These are phyloP conservation scores for Tetraodon nigroviridis DNA, from an alignment of 2,113 vertebrate species.

Conservation along the genomic window DNA sequence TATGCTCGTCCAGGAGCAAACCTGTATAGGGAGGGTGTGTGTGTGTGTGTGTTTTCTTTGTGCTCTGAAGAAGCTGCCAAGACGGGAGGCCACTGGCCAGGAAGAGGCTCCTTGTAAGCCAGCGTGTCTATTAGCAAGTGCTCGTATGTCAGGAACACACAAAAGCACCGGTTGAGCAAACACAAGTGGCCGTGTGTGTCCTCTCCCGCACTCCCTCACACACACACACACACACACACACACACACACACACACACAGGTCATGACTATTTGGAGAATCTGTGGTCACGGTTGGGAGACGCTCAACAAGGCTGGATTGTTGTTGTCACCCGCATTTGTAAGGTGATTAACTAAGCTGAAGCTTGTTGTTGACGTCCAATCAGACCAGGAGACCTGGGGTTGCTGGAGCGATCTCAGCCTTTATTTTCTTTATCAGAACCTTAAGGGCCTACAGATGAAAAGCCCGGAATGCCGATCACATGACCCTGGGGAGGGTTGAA, in stretches of 20 bases:
- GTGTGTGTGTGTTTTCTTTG: constrained; percentile 23
- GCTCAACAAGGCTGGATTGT: constrained; percentile 38
- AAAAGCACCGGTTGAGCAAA: constrained; percentile 9
- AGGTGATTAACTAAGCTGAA: constrained; percentile 16
- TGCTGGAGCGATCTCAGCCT: no score
- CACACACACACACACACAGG: constrained; percentile 9
- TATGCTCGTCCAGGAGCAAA: background rate
- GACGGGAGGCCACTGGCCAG: constrained; percentile 24
- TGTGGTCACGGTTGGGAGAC: constrained; percentile 18
- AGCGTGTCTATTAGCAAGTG: constrained; percentile 9
- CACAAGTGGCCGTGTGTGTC: background rate
- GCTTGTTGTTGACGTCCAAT: constrained; percentile 6
- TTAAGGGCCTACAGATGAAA: constrained; percentile 30
- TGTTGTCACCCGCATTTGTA: constrained; percentile 17
- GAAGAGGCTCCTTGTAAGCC: background rate
- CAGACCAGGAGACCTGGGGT: background rate
- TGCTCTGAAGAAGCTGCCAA: constrained; percentile 8
- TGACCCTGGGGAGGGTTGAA: constrained; percentile 29
- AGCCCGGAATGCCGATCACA: constrained; percentile 44
- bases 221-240: background rate
- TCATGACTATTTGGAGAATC: constrained; percentile 15
- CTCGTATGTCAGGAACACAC: constrained; percentile 6
- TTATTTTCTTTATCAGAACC: background rate
- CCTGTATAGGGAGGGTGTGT: background rate
- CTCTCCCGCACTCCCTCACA: no score